Percentiles rank a stretch among this genome's conserved stretches.
Evolutionary conservation across 2,888 invertebrate species (phyloP).

Genomic region (Aleiodes testaceus): DNA sequence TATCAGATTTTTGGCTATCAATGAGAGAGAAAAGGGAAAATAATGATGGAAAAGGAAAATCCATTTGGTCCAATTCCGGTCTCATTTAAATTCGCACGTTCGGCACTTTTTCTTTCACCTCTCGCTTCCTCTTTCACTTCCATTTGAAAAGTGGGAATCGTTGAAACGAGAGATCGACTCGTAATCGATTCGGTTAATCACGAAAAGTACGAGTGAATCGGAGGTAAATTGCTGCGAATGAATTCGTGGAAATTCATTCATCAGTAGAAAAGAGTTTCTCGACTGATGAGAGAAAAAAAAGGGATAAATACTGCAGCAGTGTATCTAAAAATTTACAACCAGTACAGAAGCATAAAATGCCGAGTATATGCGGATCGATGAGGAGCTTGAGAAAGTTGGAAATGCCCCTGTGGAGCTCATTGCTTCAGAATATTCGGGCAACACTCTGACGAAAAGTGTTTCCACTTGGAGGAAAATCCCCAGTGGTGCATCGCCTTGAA

Average conservation of each 20-base stretch:
- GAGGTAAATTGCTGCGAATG: slow-evolving; percentile 2
- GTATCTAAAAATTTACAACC: slow-evolving; percentile 14
- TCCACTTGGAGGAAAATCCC: not conserved
- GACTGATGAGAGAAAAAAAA: not conserved
- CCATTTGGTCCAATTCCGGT: slow-evolving; percentile 29
- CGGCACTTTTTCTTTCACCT: slow-evolving; percentile 3
- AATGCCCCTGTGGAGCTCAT: slow-evolving; percentile 18
- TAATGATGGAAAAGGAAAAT: not conserved
- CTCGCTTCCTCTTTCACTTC: slow-evolving; percentile 6
- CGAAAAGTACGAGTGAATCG: slow-evolving; percentile 7
- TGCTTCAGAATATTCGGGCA: slow-evolving; percentile 37
- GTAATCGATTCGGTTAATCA: slow-evolving; percentile 35
- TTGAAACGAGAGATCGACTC: slow-evolving; percentile 23
- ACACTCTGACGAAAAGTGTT: not conserved
- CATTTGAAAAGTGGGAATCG: slow-evolving; percentile 21
- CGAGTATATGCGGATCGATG: slow-evolving; percentile 23
- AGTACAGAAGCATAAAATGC: slow-evolving; percentile 9
- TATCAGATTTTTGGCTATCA: slow-evolving; percentile 3
- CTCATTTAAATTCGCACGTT: slow-evolving; percentile 32
- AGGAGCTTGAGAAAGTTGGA: not conserved
- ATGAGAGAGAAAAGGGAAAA: not conserved
- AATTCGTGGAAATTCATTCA: slow-evolving; percentile 23
- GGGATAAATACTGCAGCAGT: slow-evolving; percentile 20
- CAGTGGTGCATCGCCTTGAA: not conserved
- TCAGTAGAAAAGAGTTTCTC: not conserved